Evolutionary conservation across 2,797 vertebrate genomes (phyloP).

Genomic region (Taenioides sp.): DNA sequence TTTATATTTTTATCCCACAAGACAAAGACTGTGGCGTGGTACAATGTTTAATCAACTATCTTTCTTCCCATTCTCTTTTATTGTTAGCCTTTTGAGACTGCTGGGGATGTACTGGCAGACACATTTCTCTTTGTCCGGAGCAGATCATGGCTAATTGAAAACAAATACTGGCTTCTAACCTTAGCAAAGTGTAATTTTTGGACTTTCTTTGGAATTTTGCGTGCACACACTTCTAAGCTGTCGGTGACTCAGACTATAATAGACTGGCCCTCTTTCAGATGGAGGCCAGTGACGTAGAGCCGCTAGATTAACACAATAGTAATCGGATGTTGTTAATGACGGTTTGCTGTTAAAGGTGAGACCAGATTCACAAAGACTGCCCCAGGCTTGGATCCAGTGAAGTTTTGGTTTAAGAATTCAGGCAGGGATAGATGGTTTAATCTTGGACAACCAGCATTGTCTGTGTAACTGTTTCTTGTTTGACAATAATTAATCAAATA

Average conservation of each 20-base stretch:
- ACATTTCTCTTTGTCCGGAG: slow-evolving; percentile 49
- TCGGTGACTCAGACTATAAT: slow-evolving; percentile 46
- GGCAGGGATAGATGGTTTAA: neutral
- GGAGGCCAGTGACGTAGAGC: slow-evolving; percentile 28
- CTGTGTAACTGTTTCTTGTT: neutral
- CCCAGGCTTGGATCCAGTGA: neutral
- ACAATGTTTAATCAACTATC: slow-evolving; percentile 33
- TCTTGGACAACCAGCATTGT: neutral
- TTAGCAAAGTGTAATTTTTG: slow-evolving; percentile 26
- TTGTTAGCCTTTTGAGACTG: slow-evolving; percentile 55
- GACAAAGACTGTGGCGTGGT: slow-evolving; percentile 13
- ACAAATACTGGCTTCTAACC: slow-evolving; percentile 59
- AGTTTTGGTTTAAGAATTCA: neutral
- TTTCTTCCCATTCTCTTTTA: slow-evolving; percentile 40
- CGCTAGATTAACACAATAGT: slow-evolving; percentile 20
- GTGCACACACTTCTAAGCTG: slow-evolving; percentile 30
- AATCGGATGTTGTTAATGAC: slow-evolving; percentile 9
- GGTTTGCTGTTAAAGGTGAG: neutral
- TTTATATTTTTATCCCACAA: slow-evolving; percentile 11
- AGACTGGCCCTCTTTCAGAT: slow-evolving; percentile 24
- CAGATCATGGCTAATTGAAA: slow-evolving; percentile 64
- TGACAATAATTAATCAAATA: neutral
- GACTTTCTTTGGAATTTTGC: slow-evolving; percentile 13
- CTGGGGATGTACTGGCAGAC: slow-evolving; percentile 44
- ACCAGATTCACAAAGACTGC: slow-evolving; percentile 6